Conservation (phyloP, 2,797 vertebrate species). For the Macroramphosus scolopax region DNA sequence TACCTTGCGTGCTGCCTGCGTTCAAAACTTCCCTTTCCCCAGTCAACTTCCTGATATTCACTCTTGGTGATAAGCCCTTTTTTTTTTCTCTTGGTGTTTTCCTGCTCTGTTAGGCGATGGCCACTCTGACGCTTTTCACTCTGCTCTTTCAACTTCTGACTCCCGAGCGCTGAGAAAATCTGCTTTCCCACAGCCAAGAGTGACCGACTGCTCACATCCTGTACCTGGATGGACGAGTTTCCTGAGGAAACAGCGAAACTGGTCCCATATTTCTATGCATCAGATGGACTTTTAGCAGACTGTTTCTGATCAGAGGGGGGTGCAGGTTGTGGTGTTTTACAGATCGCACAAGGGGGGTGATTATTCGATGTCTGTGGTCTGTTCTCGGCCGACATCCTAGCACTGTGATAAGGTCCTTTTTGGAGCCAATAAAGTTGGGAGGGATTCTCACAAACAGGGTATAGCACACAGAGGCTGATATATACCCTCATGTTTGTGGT, state of each 20-base stretch:
- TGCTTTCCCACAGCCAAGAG: slow-evolving; percentile 17
- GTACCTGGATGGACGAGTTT: slow-evolving; percentile 55
- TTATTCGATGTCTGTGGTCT: slow-evolving; percentile 33
- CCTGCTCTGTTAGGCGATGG: slow-evolving; percentile 62
- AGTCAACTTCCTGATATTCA: slow-evolving; percentile 20
- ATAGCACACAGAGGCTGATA: slow-evolving; percentile 5
- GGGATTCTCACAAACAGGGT: too few relatives aligned
- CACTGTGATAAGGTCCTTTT: slow-evolving; percentile 69
- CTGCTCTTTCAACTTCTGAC: slow-evolving; percentile 49
- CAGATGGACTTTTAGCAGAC: slow-evolving; percentile 27
- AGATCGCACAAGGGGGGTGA: slow-evolving; percentile 10
- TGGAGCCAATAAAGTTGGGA: slow-evolving; percentile 30
- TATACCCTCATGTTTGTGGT: slow-evolving; percentile 20
- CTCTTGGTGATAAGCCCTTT: slow-evolving; percentile 53
- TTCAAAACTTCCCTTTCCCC: slow-evolving; percentile 7
- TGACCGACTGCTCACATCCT: slow-evolving; percentile 36
- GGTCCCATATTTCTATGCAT: slow-evolving; percentile 45
- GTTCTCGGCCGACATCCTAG: slow-evolving; percentile 52
- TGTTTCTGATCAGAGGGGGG: slow-evolving; percentile 25
- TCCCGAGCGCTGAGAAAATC: slow-evolving; percentile 38
- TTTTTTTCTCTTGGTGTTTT: slow-evolving; percentile 56
- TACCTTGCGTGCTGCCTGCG: slow-evolving; percentile 26
- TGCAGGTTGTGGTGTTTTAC: slow-evolving; percentile 17
- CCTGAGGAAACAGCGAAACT: slow-evolving; percentile 38
- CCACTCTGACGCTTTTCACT: slow-evolving; percentile 69